A percentile compares a stretch with the other conserved stretches of the same genome.
Evolutionary conservation across 2,888 invertebrate species (phyloP).

Genomic region (Iphiclides podalirius): DNA sequence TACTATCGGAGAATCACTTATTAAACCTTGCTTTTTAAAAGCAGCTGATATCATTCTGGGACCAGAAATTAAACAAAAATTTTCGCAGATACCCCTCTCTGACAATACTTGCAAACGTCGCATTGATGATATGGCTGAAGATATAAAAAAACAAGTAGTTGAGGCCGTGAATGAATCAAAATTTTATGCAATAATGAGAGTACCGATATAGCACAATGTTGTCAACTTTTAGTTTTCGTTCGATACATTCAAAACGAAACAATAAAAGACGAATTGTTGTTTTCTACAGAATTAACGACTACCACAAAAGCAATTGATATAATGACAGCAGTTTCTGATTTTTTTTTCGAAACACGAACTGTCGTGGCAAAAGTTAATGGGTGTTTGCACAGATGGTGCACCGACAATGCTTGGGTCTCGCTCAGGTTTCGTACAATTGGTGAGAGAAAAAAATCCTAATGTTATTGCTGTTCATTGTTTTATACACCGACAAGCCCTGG

Average conservation of each 20-base stretch:
- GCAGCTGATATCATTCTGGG: constrained; percentile 28
- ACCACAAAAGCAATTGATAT: too few species aligned
- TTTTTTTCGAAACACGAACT: too few species aligned
- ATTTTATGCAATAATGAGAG: constrained; percentile 28
- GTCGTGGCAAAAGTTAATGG: constrained; percentile 31
- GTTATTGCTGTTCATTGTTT: not conserved
- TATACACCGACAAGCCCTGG: too few species aligned
- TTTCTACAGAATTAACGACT: too few species aligned
- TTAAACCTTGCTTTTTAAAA: constrained; percentile 26
- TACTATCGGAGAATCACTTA: too few species aligned
- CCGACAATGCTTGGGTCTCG: constrained; percentile 34
- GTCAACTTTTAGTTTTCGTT: constrained; percentile 31
- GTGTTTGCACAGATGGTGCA: constrained; percentile 34
- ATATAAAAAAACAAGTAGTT: constrained; percentile 22
- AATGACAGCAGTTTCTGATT: too few species aligned
- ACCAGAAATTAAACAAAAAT: constrained; percentile 26
- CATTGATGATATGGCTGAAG: constrained; percentile 29
- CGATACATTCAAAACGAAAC: constrained; percentile 30
- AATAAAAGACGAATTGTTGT: constrained; percentile 4
- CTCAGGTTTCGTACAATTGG: constrained; percentile 28
- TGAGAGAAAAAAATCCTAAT: constrained; percentile 29
- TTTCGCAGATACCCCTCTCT: constrained; percentile 28
- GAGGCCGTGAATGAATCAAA: too few species aligned
- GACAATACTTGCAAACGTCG: constrained; percentile 29
- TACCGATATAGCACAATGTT: constrained; percentile 21